Evolutionary conservation across 2,888 invertebrate species (phyloP).

Genomic region (Hyposoter dolosus): DNA sequence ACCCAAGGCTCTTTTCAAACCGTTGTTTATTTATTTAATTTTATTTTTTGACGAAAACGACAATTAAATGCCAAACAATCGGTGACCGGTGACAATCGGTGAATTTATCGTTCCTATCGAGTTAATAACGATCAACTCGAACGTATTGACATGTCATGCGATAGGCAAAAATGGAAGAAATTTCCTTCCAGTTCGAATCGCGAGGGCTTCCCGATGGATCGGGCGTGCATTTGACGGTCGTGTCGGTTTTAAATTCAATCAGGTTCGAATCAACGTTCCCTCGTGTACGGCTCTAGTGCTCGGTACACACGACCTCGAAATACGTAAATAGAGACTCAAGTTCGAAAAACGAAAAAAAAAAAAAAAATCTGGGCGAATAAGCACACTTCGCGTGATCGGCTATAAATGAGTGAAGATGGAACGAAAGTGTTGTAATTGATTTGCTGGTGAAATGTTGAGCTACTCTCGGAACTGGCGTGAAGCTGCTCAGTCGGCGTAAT

Average conservation of each 20-base stretch:
- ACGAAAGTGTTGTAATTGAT: slow-evolving; percentile 20
- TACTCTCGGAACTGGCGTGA: background rate
- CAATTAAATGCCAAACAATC: no score
- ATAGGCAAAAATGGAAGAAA: background rate
- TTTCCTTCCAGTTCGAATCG: background rate
- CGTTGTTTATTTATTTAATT: no score
- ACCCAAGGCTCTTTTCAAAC: no score
- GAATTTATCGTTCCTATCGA: slow-evolving; percentile 38
- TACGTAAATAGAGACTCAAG: slow-evolving; percentile 10
- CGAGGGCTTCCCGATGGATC: background rate
- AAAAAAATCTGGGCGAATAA: background rate
- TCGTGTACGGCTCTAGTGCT: slow-evolving; percentile 12
- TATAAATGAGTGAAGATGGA: slow-evolving; percentile 15
- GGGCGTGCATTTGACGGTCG: slow-evolving; percentile 53
- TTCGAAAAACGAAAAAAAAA: slow-evolving; percentile 7
- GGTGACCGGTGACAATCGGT: slow-evolving; percentile 5
- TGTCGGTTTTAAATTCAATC: slow-evolving; percentile 60
- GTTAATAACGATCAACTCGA: slow-evolving; percentile 40
- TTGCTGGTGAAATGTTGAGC: slow-evolving; percentile 1
- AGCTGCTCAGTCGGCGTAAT: background rate
- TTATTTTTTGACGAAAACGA: no score
- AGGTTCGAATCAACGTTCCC: slow-evolving; percentile 60
- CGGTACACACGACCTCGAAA: slow-evolving; percentile 12
- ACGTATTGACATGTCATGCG: background rate
- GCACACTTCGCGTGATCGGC: slow-evolving; percentile 4